A percentile compares a stretch with the other conserved stretches of the same genome.
Conservation (phyloP, 2,113 vertebrate species). For the Sapajus apella region DNA sequence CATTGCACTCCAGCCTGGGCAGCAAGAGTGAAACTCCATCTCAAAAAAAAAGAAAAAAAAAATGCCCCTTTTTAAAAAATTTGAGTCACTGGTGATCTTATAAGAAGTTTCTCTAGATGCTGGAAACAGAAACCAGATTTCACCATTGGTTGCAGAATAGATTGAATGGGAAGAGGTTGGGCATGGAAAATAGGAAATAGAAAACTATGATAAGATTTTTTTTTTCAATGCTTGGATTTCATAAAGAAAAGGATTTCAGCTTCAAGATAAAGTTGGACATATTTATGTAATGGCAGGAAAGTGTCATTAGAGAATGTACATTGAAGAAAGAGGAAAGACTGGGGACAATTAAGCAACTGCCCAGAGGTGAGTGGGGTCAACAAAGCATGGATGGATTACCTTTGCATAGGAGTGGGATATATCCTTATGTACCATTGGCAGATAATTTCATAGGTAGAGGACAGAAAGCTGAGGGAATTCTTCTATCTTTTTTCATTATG, state of each 20-base stretch:
- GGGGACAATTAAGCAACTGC: neutral
- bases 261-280: conserved; percentile 5
- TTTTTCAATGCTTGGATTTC: conserved; percentile 1
- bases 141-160: neutral
- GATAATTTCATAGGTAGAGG: neutral
- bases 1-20: too few species aligned
- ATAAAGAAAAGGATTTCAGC: neutral
- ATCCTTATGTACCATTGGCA: neutral
- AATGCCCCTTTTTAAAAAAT: too few species aligned
- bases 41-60: too few species aligned
- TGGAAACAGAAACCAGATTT: conserved; percentile 41
- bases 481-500: neutral
- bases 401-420: neutral
- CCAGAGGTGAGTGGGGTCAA: neutral
- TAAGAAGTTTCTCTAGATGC: neutral
- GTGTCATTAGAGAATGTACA: neutral
- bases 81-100: neutral
- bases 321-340: neutral
- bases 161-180: neutral
- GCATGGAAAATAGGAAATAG: neutral
- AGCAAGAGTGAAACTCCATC: too few species aligned
- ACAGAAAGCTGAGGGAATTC: neutral
- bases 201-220: neutral
- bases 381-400: neutral
- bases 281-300: conserved; percentile 1